These are phyloP conservation scores for Drosophila infuscata DNA, from an alignment of 2,888 invertebrate species.

Conservation along the genomic window DNA sequence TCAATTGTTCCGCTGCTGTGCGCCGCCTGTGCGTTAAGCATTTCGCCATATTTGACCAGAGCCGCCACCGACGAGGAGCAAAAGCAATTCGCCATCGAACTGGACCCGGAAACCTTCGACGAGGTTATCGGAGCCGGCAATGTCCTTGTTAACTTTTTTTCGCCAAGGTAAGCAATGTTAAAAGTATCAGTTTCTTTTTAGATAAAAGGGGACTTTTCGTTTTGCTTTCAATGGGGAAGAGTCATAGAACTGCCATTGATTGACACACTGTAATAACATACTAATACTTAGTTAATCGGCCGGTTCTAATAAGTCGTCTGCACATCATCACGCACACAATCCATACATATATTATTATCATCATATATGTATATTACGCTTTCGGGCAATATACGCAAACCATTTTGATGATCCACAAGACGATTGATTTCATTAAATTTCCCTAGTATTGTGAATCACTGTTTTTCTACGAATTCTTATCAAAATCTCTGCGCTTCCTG, in stretches of 20 bases:
- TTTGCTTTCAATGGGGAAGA: neutral
- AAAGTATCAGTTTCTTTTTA: too few species aligned
- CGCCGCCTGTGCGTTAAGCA: conserved; percentile 51
- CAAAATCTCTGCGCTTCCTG: neutral
- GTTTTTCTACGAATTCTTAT: neutral
- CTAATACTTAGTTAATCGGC: conserved; percentile 1
- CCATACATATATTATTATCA: conserved; percentile 3
- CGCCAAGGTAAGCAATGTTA: conserved; percentile 89
- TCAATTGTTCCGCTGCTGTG: conserved; percentile 47
- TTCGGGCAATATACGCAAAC: neutral
- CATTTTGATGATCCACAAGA: neutral
- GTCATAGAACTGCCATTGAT: conserved; percentile 33
- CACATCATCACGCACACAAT: neutral
- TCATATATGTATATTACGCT: neutral
- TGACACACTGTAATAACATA: conserved; percentile 29
- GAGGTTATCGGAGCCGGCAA: conserved; percentile 88
- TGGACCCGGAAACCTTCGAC: conserved; percentile 87
- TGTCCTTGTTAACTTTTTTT: conserved; percentile 92
- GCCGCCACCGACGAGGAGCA: conserved; percentile 37
- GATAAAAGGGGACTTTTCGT: conserved; percentile 46
- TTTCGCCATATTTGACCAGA: conserved; percentile 36
- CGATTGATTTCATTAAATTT: neutral
- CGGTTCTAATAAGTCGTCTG: conserved; percentile 8
- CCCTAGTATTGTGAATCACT: neutral
- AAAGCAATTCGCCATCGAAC: conserved; percentile 83